Base-by-base conservation (phyloP, 2,797 vertebrate species). In the Macroramphosus scolopax region DNA sequence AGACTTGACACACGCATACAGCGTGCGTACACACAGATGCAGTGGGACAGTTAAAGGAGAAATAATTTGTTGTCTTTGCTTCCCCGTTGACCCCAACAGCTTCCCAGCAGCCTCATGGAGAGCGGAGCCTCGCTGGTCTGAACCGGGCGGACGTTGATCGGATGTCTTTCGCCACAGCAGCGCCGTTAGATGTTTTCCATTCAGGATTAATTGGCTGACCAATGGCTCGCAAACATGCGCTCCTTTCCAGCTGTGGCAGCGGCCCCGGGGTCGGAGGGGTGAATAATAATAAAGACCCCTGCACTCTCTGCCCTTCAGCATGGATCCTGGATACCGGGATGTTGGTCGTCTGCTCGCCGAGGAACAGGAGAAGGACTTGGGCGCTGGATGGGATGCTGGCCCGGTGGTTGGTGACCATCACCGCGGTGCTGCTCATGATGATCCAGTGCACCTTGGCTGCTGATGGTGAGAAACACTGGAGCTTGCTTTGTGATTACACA, bases 151-250 rank as follows among this genome's bases (percentile, higher is more conserved):
- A 32, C 48, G 72, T 74, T 65, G 72, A 72, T 83, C 82, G 77
- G 68, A 86, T 81, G 87, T 57, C 72, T 86, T 78, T 88, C 71
- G 55, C 56, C 74, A 35, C 72, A 76, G 62, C 72, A 58, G 77
- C 76, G 72, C 72, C 66, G 58, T 69, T 82, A 82, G 62, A 78
- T 75, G 82, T 37, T 77, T 38, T 42, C 61, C 68, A 25, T 34
- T 51, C 77, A 15, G 77, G 77, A 80, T 71, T 82, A 75, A 85
- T 55, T 68, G 78, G 73, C 72, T 82, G 80, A 85, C 80, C 87
- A 69, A 91, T 90, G 89, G 88, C 87, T 85, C 83, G 84, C 56
- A 81, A 82, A 83, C 74, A 81, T 62, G 84, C 72, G 80, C 83
- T 67, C 70, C 59, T 79, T 61, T 73, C 61, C 78, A 25, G 53